These are phyloP conservation scores for Gavialis gangeticus DNA, from an alignment of 2,113 vertebrate genomes.

Conservation along the genomic window DNA sequence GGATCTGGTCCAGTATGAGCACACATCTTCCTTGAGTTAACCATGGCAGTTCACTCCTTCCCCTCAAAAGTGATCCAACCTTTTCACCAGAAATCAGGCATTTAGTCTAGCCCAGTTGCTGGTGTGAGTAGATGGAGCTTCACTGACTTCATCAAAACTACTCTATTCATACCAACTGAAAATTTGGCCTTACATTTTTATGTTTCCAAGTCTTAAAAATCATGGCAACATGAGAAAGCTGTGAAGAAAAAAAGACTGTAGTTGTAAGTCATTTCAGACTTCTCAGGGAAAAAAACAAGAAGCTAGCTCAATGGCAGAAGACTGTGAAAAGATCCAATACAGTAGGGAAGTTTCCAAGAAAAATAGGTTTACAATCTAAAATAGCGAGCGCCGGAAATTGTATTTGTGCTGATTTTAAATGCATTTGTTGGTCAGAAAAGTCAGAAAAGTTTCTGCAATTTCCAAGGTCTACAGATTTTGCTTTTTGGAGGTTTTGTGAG, in stretches of 20 bases:
- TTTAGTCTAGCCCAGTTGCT: too few species aligned
- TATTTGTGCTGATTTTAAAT: not conserved
- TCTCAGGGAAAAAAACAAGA: slow-evolving; percentile 48
- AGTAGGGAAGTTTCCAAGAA: slow-evolving; percentile 67
- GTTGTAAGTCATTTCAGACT: slow-evolving; percentile 19
- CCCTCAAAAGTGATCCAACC: too few species aligned
- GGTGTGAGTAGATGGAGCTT: too few species aligned
- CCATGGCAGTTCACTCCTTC: not conserved
- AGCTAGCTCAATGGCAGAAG: slow-evolving; percentile 54
- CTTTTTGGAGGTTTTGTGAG: not conserved
- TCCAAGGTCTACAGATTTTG: not conserved
- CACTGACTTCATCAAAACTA: not conserved
- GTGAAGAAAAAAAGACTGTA: slow-evolving; percentile 58
- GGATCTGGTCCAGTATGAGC: not conserved
- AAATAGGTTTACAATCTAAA: slow-evolving; percentile 37
- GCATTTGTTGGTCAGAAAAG: not conserved
- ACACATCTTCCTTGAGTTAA: not conserved
- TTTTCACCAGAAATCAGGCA: too few species aligned
- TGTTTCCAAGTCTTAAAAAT: not conserved
- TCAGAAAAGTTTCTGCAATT: not conserved
- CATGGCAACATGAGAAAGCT: slow-evolving; percentile 64
- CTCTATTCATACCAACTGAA: not conserved
- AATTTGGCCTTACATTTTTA: slow-evolving; percentile 43
- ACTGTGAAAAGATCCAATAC: slow-evolving; percentile 59
- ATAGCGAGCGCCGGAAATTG: slow-evolving; percentile 22